Evolutionary conservation across 2,113 vertebrate species (phyloP).

Genomic region (Lepidothrix coronata): DNA sequence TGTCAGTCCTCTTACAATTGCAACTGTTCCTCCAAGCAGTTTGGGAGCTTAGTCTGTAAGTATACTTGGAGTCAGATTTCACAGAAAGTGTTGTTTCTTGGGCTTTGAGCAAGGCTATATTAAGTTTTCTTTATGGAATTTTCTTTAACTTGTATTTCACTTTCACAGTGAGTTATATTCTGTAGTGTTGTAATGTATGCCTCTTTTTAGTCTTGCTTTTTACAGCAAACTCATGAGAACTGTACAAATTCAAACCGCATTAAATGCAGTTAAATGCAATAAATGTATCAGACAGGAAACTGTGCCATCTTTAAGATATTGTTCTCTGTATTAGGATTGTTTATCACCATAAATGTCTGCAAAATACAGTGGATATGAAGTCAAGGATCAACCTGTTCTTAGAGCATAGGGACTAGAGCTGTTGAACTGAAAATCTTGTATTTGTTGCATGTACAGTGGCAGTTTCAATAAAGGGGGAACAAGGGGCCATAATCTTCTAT

Average conservation of each 20-base stretch:
- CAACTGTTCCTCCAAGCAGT: background rate
- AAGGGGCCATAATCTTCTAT: background rate
- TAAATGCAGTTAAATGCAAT: background rate
- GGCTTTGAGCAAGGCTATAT: background rate
- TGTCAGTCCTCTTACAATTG: background rate
- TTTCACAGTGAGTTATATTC: constrained; percentile 4
- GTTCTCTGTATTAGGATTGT: background rate
- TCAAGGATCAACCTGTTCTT: background rate
- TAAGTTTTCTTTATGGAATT: background rate
- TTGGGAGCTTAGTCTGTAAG: background rate
- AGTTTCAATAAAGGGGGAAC: background rate
- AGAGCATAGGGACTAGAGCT: background rate
- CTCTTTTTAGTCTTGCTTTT: constrained; percentile 23
- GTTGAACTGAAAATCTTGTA: background rate
- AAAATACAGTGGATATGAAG: background rate
- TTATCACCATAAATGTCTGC: background rate
- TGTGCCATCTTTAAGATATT: background rate
- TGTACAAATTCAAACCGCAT: background rate
- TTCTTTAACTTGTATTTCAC: background rate
- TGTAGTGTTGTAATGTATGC: background rate
- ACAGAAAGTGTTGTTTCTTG: background rate
- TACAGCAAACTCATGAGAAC: constrained; percentile 28
- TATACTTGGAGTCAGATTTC: background rate
- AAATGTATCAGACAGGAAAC: background rate
- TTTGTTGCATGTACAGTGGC: background rate